phyloP scores from a whole-genome alignment of 2,888 invertebrate genomes.

The Boloria selene region DNA sequence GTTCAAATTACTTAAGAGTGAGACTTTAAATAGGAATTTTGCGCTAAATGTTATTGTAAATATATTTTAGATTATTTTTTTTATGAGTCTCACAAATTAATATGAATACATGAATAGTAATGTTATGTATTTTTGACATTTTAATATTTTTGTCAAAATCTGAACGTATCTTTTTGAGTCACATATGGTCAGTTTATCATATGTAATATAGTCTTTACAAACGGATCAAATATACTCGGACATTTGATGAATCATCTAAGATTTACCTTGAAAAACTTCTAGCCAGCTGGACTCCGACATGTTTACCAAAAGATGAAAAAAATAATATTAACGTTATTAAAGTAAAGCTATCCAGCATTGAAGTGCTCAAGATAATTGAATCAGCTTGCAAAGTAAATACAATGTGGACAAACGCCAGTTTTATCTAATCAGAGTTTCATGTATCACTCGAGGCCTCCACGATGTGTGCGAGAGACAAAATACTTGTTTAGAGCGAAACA shows the following conservation, averaged over 20 bases:
- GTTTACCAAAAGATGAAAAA: neutral
- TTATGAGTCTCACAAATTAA: too few relatives aligned
- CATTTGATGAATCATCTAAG: neutral
- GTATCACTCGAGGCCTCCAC: conserved; percentile 39
- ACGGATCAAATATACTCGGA: neutral
- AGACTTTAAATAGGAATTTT: too few relatives aligned
- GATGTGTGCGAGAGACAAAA: conserved; percentile 47
- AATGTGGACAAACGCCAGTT: conserved; percentile 27
- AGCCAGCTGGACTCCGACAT: neutral
- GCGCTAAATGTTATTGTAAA: too few relatives aligned
- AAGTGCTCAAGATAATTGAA: conserved; percentile 22
- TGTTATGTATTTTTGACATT: too few relatives aligned
- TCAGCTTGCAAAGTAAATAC: conserved; percentile 28
- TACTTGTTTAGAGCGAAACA: conserved; percentile 63
- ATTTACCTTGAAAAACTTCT: neutral
- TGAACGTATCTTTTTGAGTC: neutral
- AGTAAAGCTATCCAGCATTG: conserved; percentile 1
- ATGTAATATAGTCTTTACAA: neutral
- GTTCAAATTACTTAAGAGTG: too few relatives aligned
- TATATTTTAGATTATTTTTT: too few relatives aligned
- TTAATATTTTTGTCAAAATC: neutral
- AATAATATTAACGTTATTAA: neutral
- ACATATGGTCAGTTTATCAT: neutral
- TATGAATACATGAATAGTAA: too few relatives aligned
- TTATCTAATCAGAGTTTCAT: conserved; percentile 41